Evolutionary conservation across 2,113 vertebrate genomes (phyloP), one percentile per base, ranked within the genome.

Genomic region (Ochotona curzoniae): DNA sequence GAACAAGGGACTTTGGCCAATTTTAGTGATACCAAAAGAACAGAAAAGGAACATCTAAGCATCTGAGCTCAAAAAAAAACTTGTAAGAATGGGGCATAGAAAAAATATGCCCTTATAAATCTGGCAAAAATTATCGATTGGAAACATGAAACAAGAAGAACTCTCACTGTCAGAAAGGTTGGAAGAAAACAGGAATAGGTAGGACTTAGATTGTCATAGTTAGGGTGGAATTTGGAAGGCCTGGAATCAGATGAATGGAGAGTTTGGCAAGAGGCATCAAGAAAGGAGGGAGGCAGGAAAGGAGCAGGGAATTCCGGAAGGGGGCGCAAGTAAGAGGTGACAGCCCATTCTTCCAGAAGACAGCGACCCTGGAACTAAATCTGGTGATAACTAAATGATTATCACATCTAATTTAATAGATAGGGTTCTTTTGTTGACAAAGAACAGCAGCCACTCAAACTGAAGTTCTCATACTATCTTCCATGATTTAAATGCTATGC

Each of bases 401-500:
- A 47, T 49, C 61, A 30, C 85, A 64, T 64, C 38, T 90, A 73
- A 88, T 67, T 21, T 75, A 88, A 47, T 89, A 74, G 74, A 57
- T 90, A 85, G 86, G 26, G 26, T 70, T 94, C 64, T 79, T 92
- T 84, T 51, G 15, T 51, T 94, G 74, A 47, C 23, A 84, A 87
- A 57, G 32, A 94, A 92, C 26, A 71, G 74, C 85, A 76, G 35
- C 57, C 78, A 83, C 23, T 82, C 73, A 75, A 91, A 75, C 13
- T 75, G 84, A 87, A 66, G 5, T 54, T 88, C 82, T 80, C 66
- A 84, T 60, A 44, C 8, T 76, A 49, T 44, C 32, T 85, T 88
- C 73, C 30, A 82, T 75, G 26, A 78, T 93, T 95, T 82, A 83
- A 87, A 92, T 83, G 28, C 79, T 28, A 9, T 75, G 70, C 83